Evolutionary conservation across 37 sponge, comb jelly and placozoan species (phyloP).

Genomic region (Oscarella lobularis): DNA sequence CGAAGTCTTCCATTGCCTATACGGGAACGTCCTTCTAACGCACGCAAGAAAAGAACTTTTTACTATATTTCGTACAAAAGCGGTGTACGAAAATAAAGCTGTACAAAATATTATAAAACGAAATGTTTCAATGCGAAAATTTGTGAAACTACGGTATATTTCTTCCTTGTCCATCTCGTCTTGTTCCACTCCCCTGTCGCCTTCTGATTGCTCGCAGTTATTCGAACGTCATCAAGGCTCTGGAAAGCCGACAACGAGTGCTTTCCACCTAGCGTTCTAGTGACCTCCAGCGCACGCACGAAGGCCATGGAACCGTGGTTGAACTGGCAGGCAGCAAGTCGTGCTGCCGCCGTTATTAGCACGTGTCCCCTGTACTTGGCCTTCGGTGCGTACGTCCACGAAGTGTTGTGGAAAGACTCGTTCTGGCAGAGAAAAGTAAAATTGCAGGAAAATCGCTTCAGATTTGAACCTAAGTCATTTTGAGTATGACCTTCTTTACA

Average conservation of each 20-base stretch:
- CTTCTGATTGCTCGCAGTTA: neutral
- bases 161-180: neutral
- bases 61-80: too few relatives aligned
- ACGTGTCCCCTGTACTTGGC: neutral
- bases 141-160: too few relatives aligned
- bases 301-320: neutral
- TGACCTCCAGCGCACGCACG: neutral
- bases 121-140: too few relatives aligned
- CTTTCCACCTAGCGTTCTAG: neutral
- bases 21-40: too few relatives aligned
- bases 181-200: neutral
- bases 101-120: constrained; percentile 6
- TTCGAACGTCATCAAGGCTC: neutral
- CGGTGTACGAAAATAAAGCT: neutral
- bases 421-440: too few relatives aligned
- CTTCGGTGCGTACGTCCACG: neutral
- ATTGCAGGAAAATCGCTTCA: too few relatives aligned
- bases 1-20: too few relatives aligned
- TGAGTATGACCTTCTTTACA: neutral
- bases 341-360: neutral
- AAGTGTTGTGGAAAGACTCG: neutral
- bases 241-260: neutral
- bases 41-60: too few relatives aligned
- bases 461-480: too few relatives aligned
- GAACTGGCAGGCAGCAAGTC: neutral